Percentiles rank a stretch among this genome's conserved stretches.
Conservation (phyloP, 2,113 vertebrate genomes). For the Gorsachius goisagi region DNA sequence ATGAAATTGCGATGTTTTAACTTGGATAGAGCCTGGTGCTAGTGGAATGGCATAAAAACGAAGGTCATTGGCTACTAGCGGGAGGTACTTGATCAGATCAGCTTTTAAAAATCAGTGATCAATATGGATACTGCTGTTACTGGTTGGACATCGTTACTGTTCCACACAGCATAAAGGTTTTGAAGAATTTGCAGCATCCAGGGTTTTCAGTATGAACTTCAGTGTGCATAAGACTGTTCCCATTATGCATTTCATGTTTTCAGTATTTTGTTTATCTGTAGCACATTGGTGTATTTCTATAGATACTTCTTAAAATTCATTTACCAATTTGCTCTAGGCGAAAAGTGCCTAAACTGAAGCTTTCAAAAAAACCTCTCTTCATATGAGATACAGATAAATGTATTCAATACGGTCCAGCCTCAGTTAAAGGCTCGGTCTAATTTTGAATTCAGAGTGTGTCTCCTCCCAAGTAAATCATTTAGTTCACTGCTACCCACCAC, state of each 20-base stretch:
- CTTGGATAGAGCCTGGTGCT: not conserved
- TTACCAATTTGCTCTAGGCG: not conserved
- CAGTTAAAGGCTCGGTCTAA: not conserved
- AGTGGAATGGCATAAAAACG: not conserved
- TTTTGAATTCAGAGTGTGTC: not conserved
- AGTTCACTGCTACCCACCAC: not conserved
- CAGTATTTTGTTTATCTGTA: not conserved
- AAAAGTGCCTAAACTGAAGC: not conserved
- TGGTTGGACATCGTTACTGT: not conserved
- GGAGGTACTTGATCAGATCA: not conserved
- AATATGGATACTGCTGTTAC: not conserved
- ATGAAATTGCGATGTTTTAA: not conserved
- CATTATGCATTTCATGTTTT: not conserved
- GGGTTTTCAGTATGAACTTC: not conserved
- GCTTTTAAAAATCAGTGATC: not conserved
- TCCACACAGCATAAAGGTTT: not conserved
- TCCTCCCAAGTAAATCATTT: not conserved
- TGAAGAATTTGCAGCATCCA: not conserved
- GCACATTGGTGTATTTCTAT: not conserved
- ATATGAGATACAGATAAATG: not conserved
- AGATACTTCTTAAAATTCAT: constrained; percentile 7
- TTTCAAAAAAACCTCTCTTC: not conserved
- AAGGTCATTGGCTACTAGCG: not conserved
- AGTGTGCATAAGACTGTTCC: not conserved
- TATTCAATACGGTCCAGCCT: not conserved